Conservation (phyloP, 2,113 vertebrate species). For the Ceyx melanurus region DNA sequence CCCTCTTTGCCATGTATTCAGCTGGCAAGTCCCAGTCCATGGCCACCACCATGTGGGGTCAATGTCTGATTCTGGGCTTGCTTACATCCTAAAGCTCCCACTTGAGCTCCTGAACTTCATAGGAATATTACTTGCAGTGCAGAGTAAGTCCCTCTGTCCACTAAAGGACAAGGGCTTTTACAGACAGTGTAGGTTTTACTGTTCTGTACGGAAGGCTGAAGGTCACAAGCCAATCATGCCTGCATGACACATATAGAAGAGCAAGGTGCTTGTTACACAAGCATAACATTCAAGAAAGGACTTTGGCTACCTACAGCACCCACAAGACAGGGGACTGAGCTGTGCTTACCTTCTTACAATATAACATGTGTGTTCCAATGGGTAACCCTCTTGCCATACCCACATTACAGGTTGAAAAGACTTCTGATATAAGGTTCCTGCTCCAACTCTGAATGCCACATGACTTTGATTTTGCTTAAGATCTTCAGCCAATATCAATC, state of each 20-base stretch:
- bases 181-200: neutral
- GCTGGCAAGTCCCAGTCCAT: neutral
- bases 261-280: neutral
- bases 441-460: neutral
- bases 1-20: neutral
- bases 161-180: neutral
- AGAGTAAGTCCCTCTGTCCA: neutral
- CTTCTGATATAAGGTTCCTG: neutral
- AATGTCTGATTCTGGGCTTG: neutral
- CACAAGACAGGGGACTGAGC: neutral
- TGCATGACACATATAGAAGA: neutral
- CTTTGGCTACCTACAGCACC: neutral
- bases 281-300: neutral
- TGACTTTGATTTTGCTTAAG: neutral
- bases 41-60: accelerated
- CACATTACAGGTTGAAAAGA: neutral
- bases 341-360: neutral
- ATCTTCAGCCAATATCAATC: neutral
- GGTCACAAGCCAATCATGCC: neutral
- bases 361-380: neutral
- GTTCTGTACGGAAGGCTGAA: neutral
- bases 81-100: neutral
- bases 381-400: neutral
- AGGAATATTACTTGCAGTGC: neutral
- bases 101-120: neutral